Conservation (phyloP, 2,797 vertebrate species). For the Myotis planiceps region DNA sequence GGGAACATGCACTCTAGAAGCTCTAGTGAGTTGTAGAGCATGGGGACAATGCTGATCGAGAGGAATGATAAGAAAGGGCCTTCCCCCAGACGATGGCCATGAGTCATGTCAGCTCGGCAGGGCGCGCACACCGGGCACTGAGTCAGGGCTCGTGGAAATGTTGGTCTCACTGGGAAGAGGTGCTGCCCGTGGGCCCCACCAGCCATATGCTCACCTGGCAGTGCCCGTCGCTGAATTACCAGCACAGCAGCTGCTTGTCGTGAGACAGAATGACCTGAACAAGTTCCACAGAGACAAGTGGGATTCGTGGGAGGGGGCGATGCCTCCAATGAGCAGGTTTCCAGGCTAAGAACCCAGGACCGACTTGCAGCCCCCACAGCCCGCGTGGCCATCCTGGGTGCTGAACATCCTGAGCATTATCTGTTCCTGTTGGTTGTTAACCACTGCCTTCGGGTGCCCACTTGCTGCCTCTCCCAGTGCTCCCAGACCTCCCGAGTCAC, state of each 20-base stretch:
- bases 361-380: background rate
- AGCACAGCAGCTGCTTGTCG: background rate
- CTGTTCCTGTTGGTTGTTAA: background rate
- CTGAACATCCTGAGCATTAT: background rate
- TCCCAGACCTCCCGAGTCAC: background rate
- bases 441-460: background rate
- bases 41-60: background rate
- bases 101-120: background rate
- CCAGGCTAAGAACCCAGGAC: background rate
- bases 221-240: background rate
- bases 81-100: background rate
- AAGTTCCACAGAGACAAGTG: background rate
- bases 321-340: background rate
- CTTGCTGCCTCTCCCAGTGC: background rate
- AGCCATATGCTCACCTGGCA: background rate
- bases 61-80: background rate
- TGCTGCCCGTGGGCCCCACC: rapidly evolving
- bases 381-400: background rate
- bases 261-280: background rate
- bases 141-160: background rate
- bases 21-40: background rate
- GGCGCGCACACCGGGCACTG: rapidly evolving
- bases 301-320: background rate
- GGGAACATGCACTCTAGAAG: background rate
- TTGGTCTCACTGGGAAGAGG: background rate